Evolutionary conservation across 2,113 vertebrate genomes (phyloP), one percentile per base, ranked within the genome.

Genomic region (Centropus unirufus): DNA sequence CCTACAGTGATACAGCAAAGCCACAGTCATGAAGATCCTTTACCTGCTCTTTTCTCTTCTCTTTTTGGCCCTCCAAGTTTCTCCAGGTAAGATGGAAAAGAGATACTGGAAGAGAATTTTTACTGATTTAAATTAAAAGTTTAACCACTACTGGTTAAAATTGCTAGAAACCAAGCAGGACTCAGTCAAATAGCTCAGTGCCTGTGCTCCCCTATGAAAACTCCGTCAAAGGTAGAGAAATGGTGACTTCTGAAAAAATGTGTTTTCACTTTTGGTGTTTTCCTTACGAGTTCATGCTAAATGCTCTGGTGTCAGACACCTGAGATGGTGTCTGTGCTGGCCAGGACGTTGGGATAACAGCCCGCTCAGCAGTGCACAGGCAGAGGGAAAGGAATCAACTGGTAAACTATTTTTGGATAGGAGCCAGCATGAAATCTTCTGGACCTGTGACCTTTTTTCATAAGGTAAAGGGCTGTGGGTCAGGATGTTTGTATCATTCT

Each of bases 1-100:
- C 46, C 20, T 54, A 8, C 52, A 95, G 93, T 19, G 62, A 44
- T 34, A 52, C 44, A 67, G 42, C 8, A 32, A 34, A 77, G 69
- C 72, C 1, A 0, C 39, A 70, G 63, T 9, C 87, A 97, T 97
- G 96, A 97, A 66, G 92, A 74, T 90, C 82, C 90, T 97, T 81
- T 94, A 40, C 34, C 55, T 97, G 39, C 94, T 97, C 51, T 95
- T 96, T 77, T 95, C 92, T 81, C 39, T 97, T 23, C 17, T 96
- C 46, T 74, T 95, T 59, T 63, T 97, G 82, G 75, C 12, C 0
- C 46, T 97, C 57, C 94, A 95, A 11, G 46, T 67, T 52, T 91
- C 95, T 66, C 78, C 95, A 91, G 95, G 96, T 97, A 95, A 92
- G 94, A 24, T 12, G 42, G n/a, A 54, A 80, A 85, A 73, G 8